These are phyloP conservation scores for Pagetopsis macropterus DNA, from an alignment of 2,797 vertebrate genomes.

Conservation along the genomic window DNA sequence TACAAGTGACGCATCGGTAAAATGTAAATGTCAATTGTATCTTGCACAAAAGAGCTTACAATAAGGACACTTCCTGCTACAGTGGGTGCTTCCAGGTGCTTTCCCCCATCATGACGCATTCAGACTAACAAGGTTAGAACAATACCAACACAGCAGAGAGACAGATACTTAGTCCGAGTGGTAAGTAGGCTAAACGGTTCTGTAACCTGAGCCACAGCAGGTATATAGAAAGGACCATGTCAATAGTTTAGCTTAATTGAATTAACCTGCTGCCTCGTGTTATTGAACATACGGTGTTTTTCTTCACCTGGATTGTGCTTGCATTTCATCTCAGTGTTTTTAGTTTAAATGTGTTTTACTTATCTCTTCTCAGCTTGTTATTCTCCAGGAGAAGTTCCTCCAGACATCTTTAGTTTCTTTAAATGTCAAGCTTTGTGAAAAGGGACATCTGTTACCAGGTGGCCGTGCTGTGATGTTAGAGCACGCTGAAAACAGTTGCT, in stretches of 20 bases:
- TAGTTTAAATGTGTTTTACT: background rate
- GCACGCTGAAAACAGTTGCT: constrained; percentile 13
- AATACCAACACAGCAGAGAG: no score
- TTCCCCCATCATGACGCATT: no score
- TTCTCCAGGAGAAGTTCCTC: background rate
- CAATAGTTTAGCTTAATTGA: constrained; percentile 8
- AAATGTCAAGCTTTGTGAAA: constrained; percentile 32
- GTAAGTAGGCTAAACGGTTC: background rate
- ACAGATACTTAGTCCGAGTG: no score
- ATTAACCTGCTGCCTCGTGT: constrained; percentile 9
- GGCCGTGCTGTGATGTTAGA: constrained; percentile 19
- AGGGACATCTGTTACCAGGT: constrained; percentile 39
- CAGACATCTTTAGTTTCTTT: background rate
- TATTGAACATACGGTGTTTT: background rate
- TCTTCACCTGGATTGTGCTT: background rate
- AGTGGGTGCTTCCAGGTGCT: no score
- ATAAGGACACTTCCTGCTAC: no score
- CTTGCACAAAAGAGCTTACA: no score
- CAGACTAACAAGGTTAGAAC: no score
- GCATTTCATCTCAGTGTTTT: constrained; percentile 5
- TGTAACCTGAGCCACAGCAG: background rate
- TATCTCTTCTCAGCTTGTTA: background rate
- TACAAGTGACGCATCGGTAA: no score
- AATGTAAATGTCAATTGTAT: no score
- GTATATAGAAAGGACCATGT: no score